Conservation (phyloP, 2,113 vertebrate species). For the Psettodes erumei region DNA sequence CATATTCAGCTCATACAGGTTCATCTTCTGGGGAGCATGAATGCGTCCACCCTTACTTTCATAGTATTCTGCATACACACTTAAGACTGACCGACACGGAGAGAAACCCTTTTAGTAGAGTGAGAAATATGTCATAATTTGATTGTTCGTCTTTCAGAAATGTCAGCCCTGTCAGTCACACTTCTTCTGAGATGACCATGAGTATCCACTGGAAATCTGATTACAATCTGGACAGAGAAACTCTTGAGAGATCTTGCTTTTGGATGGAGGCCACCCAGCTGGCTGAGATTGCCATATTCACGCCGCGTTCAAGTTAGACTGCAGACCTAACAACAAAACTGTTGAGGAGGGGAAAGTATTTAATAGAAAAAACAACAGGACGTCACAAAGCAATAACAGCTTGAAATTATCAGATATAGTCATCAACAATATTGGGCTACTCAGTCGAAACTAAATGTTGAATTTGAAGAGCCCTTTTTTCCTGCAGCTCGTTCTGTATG, state of each 20-base stretch:
- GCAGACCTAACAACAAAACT: not conserved
- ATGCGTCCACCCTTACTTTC: too few relatives aligned
- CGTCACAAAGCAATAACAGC: slow-evolving; percentile 19
- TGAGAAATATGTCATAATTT: not conserved
- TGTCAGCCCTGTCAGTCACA: not conserved
- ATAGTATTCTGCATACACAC: too few relatives aligned
- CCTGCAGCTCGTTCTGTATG: slow-evolving; percentile 16
- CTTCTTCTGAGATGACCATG: too few relatives aligned
- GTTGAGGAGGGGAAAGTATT: slow-evolving; percentile 9
- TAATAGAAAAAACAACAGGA: slow-evolving; percentile 24
- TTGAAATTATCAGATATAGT: slow-evolving; percentile 14
- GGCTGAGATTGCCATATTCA: not conserved
- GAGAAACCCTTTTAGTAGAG: not conserved
- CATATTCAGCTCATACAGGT: not conserved
- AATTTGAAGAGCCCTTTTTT: slow-evolving; percentile 33
- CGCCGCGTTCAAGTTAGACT: not conserved
- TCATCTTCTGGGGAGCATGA: not conserved
- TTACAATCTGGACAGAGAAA: not conserved
- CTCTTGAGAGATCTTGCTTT: too few relatives aligned
- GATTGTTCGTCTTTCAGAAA: not conserved
- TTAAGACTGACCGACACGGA: too few relatives aligned
- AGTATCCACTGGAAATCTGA: not conserved
- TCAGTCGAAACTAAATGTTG: not conserved
- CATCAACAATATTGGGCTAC: not conserved
- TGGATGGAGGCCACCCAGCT: not conserved